Conservation (phyloP, 2,797 vertebrate genomes). For the Fringilla coelebs region DNA sequence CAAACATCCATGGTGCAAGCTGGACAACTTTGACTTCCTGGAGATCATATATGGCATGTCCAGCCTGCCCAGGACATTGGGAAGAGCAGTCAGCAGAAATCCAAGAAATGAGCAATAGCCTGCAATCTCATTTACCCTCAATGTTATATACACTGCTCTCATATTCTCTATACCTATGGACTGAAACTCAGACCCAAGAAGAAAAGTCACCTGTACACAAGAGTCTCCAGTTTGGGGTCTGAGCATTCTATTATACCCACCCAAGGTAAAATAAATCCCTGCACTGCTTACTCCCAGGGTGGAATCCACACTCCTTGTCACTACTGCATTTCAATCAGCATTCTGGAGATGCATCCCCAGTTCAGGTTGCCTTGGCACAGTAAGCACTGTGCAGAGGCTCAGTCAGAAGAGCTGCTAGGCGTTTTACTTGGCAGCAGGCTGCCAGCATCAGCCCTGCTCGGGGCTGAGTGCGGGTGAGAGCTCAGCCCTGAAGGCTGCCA, state of each 20-base stretch:
- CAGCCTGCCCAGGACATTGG: background rate
- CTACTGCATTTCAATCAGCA: background rate
- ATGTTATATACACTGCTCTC: background rate
- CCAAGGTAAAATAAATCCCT: background rate
- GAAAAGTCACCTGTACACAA: background rate
- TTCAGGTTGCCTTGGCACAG: background rate
- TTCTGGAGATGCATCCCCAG: background rate
- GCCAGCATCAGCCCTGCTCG: background rate
- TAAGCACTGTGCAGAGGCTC: background rate
- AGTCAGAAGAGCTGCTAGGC: background rate
- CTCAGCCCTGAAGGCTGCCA: background rate
- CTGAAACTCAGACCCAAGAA: background rate
- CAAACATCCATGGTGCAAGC: background rate
- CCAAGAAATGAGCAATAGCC: background rate
- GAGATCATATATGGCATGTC: rapidly evolving
- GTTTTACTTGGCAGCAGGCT: background rate
- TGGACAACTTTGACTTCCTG: background rate
- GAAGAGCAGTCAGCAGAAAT: background rate
- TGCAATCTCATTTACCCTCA: too few relatives aligned
- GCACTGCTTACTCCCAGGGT: background rate
- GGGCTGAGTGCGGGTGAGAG: background rate
- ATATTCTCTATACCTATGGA: background rate
- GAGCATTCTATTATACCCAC: rapidly evolving
- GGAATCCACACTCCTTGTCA: background rate
- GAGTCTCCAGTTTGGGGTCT: background rate